Evolutionary conservation across 1,140 invertebrate genomes (phyloP).

Genomic region (Psilanteris sp.): DNA sequence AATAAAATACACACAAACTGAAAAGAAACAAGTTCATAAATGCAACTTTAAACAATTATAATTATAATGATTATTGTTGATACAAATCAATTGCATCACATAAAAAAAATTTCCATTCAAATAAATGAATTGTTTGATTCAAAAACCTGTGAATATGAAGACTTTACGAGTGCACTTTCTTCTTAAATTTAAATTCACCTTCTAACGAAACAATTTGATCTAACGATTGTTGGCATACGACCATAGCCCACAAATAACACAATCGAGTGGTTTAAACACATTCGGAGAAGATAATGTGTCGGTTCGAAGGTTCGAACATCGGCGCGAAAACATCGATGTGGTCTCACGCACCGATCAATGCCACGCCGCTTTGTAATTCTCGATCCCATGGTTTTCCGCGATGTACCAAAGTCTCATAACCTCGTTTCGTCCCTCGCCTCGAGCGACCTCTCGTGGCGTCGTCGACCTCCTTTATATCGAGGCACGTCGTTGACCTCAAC

Average conservation of each 20-base stretch:
- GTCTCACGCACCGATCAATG: conserved; percentile 53
- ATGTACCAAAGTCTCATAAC: conserved; percentile 64
- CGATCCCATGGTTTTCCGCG: conserved; percentile 64
- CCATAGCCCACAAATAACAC: conserved; percentile 27
- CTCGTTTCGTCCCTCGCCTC: conserved; percentile 66
- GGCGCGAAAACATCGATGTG: conserved; percentile 42
- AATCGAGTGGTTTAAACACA: conserved; percentile 1
- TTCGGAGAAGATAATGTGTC: conserved; percentile 23
- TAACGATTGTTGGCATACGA: conserved; percentile 1
- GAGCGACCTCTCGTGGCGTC: conserved; percentile 64
- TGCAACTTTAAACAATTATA: too few relatives aligned
- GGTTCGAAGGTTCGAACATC: conserved; percentile 9
- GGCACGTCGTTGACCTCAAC: conserved; percentile 68
- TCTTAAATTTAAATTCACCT: too few relatives aligned
- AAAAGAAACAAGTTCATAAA: too few relatives aligned
- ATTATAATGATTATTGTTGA: too few relatives aligned
- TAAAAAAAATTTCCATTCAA: too few relatives aligned
- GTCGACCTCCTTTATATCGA: conserved; percentile 69
- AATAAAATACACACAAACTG: too few relatives aligned
- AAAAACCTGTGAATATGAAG: too few relatives aligned
- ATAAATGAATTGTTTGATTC: too few relatives aligned
- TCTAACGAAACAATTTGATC: neutral
- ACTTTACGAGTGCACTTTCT: too few relatives aligned
- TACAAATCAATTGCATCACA: too few relatives aligned
- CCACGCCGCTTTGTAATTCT: conserved; percentile 62